Evolutionary conservation across 2,888 invertebrate genomes (phyloP), one percentile per base, ranked within the genome.

Genomic region (Vesta saturnalis): DNA sequence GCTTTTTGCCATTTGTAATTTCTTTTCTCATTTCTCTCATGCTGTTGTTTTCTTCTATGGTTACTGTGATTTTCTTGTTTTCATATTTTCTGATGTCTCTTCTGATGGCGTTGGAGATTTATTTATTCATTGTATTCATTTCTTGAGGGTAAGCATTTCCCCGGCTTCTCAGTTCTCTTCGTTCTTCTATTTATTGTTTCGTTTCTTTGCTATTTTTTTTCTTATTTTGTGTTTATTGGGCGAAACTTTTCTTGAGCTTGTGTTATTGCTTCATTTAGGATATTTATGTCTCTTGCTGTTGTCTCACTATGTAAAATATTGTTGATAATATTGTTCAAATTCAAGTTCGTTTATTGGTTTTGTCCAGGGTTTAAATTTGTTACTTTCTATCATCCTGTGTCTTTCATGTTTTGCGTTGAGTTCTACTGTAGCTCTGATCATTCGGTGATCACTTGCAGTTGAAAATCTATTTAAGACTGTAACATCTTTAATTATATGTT

Each of bases 1-100:
- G 18, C 18, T 35, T 54, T 54, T 54, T 62, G 1, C 55, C 55
- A 16, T 10, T 49, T 23, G 54, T 18, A 14, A 61, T 30, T 43
- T 55, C 55, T 10, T 19, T 6, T 54, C 55, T 30, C 12, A 55
- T n/a, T 52, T 14, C n/a, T 55, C n/a, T 62, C 55, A 62, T 54
- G 21, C 18, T 62, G 35, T 30, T 39, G 19, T 62, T 62, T 54
- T 62, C 18, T 15, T 62, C 62, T n/a, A 62, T 62, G 18, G 62
- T 62, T 30, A n/a, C n/a, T n/a, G n/a, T n/a, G n/a, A n/a, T n/a
- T n/a, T n/a, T n/a, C n/a, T n/a, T n/a, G n/a, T n/a, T 54, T 49
- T 52, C 54, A 30, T 54, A 61, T 30, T 54, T 49, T 30, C 61
- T 22, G 12, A 54, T 22, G 15, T 62, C 39, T 30, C 39, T 62